These are phyloP conservation scores for Umimayanthus kanabou DNA, from an alignment of 92 coral and sea anemone genomes.

Conservation along the genomic window DNA sequence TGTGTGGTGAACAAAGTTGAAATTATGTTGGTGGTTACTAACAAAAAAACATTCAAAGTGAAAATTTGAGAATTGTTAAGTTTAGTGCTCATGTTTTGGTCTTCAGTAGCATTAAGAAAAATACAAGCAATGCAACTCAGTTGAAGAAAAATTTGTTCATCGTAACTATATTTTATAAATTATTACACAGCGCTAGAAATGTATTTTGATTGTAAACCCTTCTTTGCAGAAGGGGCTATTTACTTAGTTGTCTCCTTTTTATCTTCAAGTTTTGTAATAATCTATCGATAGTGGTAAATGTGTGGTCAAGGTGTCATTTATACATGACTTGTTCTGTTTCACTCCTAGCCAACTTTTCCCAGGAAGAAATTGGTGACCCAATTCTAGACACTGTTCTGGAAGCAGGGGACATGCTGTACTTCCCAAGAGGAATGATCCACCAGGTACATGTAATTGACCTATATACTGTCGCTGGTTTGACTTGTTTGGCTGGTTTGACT, in stretches of 20 bases:
- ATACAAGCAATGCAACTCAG: not conserved
- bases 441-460: constrained; percentile 90
- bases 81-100: no score
- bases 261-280: not conserved
- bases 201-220: no score
- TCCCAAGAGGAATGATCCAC: constrained; percentile 98
- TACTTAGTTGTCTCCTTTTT: not conserved
- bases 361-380: constrained; percentile 93
- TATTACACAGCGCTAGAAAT: no score
- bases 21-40: no score
- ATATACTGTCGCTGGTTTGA: not conserved
- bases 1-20: not conserved
- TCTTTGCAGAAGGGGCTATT: not conserved
- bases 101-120: not conserved
- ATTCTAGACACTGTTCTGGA: constrained; percentile 86
- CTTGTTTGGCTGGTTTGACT: not conserved
- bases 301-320: no score
- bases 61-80: no score
- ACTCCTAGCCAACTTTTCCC: constrained; percentile 70
- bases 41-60: no score
- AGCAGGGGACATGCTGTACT: constrained; percentile 94
- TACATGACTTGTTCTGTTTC: not conserved
- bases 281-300: not conserved
- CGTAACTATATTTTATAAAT: not conserved
- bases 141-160: not conserved